phyloP scores from a whole-genome alignment of 2,888 invertebrate species.

The Biston stratarius region DNA sequence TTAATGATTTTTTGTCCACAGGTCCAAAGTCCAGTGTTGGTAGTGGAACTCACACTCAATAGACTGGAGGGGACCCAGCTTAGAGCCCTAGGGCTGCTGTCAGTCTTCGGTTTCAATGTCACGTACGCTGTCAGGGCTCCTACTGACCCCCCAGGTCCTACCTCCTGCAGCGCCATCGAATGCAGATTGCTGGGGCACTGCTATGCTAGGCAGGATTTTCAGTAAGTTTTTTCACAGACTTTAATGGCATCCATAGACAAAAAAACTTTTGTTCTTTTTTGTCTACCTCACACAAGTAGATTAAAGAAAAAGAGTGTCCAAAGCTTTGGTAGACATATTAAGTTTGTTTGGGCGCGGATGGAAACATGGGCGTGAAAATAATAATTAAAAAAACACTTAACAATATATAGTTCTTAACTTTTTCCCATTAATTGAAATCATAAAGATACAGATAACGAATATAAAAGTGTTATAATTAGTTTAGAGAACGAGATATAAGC shows the following conservation, averaged over 20 bases:
- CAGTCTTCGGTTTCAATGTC: constrained; percentile 96
- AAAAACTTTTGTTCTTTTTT: background rate
- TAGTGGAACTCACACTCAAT: constrained; percentile 91
- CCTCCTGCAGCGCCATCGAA: constrained; percentile 91
- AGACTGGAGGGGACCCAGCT: constrained; percentile 93
- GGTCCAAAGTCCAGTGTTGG: constrained; percentile 91
- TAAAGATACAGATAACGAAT: too few species aligned
- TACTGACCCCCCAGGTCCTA: constrained; percentile 77
- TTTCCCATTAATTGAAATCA: too few species aligned
- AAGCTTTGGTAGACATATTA: too few species aligned
- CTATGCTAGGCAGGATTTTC: constrained; percentile 89
- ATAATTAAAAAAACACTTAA: too few species aligned
- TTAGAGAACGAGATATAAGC: too few species aligned
- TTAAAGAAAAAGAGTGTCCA: too few species aligned
- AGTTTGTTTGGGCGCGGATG: too few species aligned
- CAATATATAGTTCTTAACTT: too few species aligned
- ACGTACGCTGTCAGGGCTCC: constrained; percentile 92
- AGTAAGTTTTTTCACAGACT: constrained; percentile 85
- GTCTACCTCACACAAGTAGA: background rate
- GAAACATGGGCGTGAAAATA: too few species aligned
- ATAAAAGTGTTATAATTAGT: too few species aligned
- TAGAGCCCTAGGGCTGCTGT: constrained; percentile 92
- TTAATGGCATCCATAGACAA: background rate
- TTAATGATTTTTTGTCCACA: constrained; percentile 45
- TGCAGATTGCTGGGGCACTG: constrained; percentile 96